These are phyloP conservation scores for Siphonodentalium dalli DNA, from an alignment of 2,888 invertebrate genomes.

Conservation along the genomic window DNA sequence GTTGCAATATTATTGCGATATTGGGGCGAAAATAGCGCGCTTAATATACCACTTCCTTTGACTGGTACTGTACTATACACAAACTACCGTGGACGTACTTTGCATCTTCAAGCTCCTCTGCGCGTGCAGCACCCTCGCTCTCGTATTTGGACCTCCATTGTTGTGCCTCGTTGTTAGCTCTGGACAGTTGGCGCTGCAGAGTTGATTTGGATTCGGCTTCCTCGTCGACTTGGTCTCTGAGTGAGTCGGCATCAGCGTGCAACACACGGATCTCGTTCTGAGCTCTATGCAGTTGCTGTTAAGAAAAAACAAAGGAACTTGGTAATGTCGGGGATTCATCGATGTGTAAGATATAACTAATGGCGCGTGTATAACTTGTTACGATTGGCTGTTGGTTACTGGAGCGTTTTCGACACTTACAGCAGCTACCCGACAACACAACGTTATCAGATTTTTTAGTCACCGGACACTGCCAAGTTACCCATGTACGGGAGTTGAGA, in stretches of 20 bases:
- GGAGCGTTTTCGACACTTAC: no score
- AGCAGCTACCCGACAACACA: no score
- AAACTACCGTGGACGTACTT: constrained; percentile 16
- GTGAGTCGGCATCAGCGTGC: constrained; percentile 98
- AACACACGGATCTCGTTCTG: constrained; percentile 91
- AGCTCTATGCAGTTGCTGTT: no score
- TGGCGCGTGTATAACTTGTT: not conserved
- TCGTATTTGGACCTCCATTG: constrained; percentile 98
- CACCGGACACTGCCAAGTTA: no score
- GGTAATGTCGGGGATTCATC: not conserved
- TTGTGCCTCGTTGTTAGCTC: constrained; percentile 95
- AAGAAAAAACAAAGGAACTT: constrained; percentile 5
- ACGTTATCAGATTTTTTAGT: no score
- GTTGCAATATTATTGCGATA: no score
- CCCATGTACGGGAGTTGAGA: no score
- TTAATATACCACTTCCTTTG: no score
- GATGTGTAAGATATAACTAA: not conserved
- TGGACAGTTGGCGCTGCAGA: constrained; percentile 96
- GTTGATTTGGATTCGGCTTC: constrained; percentile 98
- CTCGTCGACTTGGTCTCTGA: constrained; percentile 98
- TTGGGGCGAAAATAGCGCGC: no score
- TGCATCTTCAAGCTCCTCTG: constrained; percentile 66
- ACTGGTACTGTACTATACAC: no score
- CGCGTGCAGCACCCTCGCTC: constrained; percentile 74
- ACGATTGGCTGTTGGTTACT: no score